Conservation (phyloP, 2,888 invertebrate species). For the Tortrix viridana region DNA sequence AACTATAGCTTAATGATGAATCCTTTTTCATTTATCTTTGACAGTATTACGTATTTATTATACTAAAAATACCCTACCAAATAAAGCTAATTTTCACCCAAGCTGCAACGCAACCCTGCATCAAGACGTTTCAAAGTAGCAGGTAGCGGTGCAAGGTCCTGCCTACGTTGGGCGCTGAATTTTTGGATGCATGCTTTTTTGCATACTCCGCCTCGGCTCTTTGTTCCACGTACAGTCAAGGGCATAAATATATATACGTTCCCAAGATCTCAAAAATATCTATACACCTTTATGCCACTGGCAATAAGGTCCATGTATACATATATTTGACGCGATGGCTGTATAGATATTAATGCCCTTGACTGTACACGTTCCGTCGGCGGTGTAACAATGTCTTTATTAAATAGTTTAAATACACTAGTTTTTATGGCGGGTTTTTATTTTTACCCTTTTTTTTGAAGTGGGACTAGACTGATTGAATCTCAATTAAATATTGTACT, state of each 20-base stretch:
- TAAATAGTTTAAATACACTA: slow-evolving; percentile 14
- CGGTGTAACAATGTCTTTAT: slow-evolving; percentile 24
- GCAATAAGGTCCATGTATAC: no score
- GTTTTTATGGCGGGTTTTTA: not conserved
- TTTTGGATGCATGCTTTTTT: slow-evolving; percentile 70
- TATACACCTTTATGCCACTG: no score
- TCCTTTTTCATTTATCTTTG: no score
- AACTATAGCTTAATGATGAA: no score
- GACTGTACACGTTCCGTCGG: slow-evolving; percentile 2
- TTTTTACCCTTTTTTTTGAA: not conserved
- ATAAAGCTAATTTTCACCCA: no score
- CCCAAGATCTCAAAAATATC: no score
- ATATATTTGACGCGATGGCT: no score
- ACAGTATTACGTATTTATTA: no score
- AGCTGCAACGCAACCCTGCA: slow-evolving; percentile 61
- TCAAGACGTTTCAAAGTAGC: slow-evolving; percentile 81
- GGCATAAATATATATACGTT: no score
- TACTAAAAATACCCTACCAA: no score
- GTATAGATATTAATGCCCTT: no score
- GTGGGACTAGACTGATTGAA: not conserved
- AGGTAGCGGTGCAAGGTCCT: slow-evolving; percentile 70
- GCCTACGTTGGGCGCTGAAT: slow-evolving; percentile 69
- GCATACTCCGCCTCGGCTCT: slow-evolving; percentile 47
- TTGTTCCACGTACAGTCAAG: slow-evolving; percentile 30
- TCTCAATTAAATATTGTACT: no score